Conservation (phyloP, 1,140 invertebrate genomes). For the Drosophila kanapiae region DNA sequence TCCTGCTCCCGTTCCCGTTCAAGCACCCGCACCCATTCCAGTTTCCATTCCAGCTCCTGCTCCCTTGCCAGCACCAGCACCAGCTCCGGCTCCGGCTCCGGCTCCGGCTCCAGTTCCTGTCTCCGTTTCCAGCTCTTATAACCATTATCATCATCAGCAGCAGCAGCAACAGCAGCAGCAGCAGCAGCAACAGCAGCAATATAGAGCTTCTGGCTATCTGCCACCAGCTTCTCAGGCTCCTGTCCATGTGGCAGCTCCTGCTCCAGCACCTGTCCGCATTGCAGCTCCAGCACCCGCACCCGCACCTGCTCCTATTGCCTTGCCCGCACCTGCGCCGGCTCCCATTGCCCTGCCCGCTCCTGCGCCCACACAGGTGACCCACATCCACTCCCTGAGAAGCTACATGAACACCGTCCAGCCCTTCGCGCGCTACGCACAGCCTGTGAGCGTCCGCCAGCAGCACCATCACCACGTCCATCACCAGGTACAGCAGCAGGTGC, state of each 20-base stretch:
- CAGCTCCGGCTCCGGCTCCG: neutral
- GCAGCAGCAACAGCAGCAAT: conserved; percentile 21
- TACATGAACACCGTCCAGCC: conserved; percentile 78
- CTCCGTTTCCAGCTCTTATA: conserved; percentile 11
- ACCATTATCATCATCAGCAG: conserved; percentile 10
- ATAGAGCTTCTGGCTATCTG: conserved; percentile 31
- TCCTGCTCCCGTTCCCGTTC: neutral
- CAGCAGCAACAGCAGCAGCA: conserved; percentile 5
- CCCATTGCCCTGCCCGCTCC: conserved; percentile 28
- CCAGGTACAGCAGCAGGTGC: conserved; percentile 17
- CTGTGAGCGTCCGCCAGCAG: conserved; percentile 34
- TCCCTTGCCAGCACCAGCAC: conserved; percentile 3
- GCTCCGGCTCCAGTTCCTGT: conserved; percentile 5
- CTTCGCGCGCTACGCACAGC: conserved; percentile 67
- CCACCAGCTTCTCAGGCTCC: conserved; percentile 17
- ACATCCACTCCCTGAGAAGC: conserved; percentile 70
- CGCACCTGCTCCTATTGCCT: conserved; percentile 14
- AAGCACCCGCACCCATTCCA: neutral
- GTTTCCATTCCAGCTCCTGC: conserved; percentile 28
- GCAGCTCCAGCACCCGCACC: conserved; percentile 10
- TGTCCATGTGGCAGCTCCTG: conserved; percentile 2
- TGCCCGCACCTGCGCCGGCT: conserved; percentile 38
- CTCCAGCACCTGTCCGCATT: neutral
- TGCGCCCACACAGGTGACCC: conserved; percentile 58
- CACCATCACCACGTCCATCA: conserved; percentile 26